Conservation (phyloP, 2,888 invertebrate genomes). For the Ganaspis brasiliensis region DNA sequence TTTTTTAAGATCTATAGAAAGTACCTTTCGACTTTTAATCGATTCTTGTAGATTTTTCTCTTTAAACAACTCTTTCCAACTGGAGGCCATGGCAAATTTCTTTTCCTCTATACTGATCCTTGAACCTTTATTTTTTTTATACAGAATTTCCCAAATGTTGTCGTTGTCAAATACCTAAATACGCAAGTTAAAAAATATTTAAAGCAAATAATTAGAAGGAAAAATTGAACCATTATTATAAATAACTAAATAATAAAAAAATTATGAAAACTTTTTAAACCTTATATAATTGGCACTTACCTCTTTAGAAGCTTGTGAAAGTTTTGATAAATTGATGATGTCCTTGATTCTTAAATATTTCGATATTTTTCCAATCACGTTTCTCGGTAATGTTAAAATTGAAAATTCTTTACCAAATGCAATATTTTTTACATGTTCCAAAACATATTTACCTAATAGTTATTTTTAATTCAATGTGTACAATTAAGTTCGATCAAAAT, state of each 20-base stretch:
- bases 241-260: no score
- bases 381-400: constrained; percentile 65
- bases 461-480: no score
- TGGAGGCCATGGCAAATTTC: constrained; percentile 48
- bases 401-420: constrained; percentile 53
- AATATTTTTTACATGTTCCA: constrained; percentile 61
- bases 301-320: constrained; percentile 62
- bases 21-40: constrained; percentile 50
- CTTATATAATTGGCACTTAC: no score
- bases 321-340: constrained; percentile 60
- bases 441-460: constrained; percentile 59
- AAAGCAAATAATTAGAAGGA: background rate
- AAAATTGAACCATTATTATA: background rate
- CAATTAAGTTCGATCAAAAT: no score
- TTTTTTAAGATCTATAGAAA: no score
- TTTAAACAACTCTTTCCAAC: constrained; percentile 66
- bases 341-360: constrained; percentile 62
- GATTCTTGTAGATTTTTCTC: constrained; percentile 53
- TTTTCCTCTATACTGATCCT: constrained; percentile 49
- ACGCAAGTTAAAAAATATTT: background rate
- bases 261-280: no score
- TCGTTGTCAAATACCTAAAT: constrained; percentile 65
- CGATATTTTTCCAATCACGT: constrained; percentile 59
- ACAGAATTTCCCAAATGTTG: constrained; percentile 66
- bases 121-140: constrained; percentile 57